Evolutionary conservation across 2,888 invertebrate genomes (phyloP), one percentile per base, ranked within the genome.

Genomic region (Nineta flava): DNA sequence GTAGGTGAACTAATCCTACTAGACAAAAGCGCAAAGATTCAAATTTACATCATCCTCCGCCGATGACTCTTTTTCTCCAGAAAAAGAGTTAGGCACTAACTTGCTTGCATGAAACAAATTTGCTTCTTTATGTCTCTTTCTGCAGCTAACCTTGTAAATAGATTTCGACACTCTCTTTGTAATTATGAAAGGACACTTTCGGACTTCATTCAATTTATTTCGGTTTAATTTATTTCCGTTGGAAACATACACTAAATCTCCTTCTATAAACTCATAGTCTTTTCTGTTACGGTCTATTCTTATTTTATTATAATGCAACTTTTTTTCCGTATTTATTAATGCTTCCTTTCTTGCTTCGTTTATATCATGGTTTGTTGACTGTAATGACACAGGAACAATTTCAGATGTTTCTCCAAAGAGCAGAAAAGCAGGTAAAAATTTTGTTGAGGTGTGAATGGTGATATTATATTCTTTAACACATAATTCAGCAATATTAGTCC

Each of bases 161-260:
- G 53, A 55, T 12, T 54, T 53, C 43, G 57, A 57, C 26, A 59
- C 51, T 52, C 56, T 57, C 42, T 55, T 44, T 16, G 52, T 9
- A n/a, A 60, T 57, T 48, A 50, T 46, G 40, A 48, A 58, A 26
- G 60, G 59, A 47, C 58, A 58, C 49, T 53, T 54, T 53, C 51
- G 54, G 41, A 58, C 16, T 55, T 57, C 56, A 47, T 59, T 57
- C 44, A 58, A 16, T 53, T 61, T 62, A 51, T 56, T 59, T 50
- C 59, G 57, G 44, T 60, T 61, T 51, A 61, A 38, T 52, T 49
- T 54, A 45, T 60, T 58, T 17, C 56, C 58, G 52, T 61, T 60
- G 55, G 58, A 57, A 2, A 61, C 53, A 46, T 56, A 61, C 9
- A 60, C 60, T 44, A 50, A 19, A 50, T 61, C 59, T 40, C 59